phyloP scores from a whole-genome alignment of 1,140 invertebrate genomes.

The Listronotus bonariensis region DNA sequence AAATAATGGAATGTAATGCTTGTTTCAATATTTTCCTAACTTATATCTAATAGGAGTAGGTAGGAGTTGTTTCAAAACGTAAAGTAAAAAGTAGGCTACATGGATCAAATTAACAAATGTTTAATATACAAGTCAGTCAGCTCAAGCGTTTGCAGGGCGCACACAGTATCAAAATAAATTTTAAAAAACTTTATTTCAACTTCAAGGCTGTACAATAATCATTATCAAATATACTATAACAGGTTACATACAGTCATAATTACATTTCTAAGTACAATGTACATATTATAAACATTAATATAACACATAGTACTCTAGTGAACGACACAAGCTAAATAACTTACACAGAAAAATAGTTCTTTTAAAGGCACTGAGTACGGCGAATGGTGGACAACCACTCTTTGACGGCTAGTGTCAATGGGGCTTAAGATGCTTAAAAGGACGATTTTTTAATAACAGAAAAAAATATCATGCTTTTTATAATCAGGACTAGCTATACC shows the following conservation, averaged over 20 bases:
- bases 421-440: background rate
- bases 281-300: conserved; percentile 15
- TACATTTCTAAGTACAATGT: conserved; percentile 20
- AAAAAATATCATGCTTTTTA: too few relatives aligned
- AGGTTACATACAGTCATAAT: conserved; percentile 26
- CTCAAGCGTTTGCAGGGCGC: conserved; percentile 46
- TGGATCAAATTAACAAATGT: conserved; percentile 2
- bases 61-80: background rate
- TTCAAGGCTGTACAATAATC: conserved; percentile 35
- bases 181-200: conserved; percentile 27
- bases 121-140: conserved; percentile 16
- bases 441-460: too few relatives aligned
- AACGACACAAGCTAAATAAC: conserved; percentile 35
- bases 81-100: conserved; percentile 27
- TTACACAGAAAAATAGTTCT: conserved; percentile 21
- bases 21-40: background rate
- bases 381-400: background rate
- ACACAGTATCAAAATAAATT: conserved; percentile 8
- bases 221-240: conserved; percentile 34
- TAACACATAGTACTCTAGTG: conserved; percentile 19
- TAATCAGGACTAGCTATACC: too few relatives aligned
- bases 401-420: background rate
- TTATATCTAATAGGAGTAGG: background rate
- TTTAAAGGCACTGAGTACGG: conserved; percentile 25
- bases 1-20: too few relatives aligned